Base-by-base conservation (phyloP, 2,113 vertebrate genomes). In the Corythaeola cristata region DNA sequence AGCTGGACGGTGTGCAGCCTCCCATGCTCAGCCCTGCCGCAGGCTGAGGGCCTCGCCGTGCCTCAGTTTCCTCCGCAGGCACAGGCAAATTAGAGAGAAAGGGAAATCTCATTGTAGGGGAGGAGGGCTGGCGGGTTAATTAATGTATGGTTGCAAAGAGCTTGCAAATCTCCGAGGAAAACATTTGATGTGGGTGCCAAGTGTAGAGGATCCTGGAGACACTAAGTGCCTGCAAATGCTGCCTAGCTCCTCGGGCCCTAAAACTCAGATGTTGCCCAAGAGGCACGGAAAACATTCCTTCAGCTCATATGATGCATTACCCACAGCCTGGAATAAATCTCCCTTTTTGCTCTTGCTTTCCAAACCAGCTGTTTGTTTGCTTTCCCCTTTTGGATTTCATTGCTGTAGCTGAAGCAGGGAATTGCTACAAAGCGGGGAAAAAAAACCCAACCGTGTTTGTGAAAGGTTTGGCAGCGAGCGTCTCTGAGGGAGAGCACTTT, bases 301-400 rank as follows among this genome's bases (percentile, higher is more conserved):
- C 68, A 80, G 78, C 56, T 96, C 63, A 27, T 73, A 20, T 68
- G 75, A 74, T 89, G 73, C 80, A 71, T 90, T 92, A 80, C 59
- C 76, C 58, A 59, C 66, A 79, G 80, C 74, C 81, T 39, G 84
- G 92, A 95, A 92, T 92, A 94, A 89, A 95, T 76, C 24, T 88
- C 73, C 50, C 47, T 64, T 90, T 90, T 78, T 37, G 22, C 47
- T 85, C 23, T 87, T 89, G 77, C 80, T 81, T 90, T 96, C 89
- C 89, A 95, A 96, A 90, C 75, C 95, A 97, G 92, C 77, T 95
- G 89, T 94, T 93, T 94, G 67, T 95, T 96, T 96, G 68, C 85
- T 73, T 97, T 88, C 30, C 83, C 45, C 39, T 95, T 93, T 94
- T 79, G 92, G 85, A 92, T 94, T 90, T 82, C 16, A 35, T 52